Evolutionary conservation across 2,113 vertebrate species (phyloP).

Genomic region (Scophthalmus maximus): DNA sequence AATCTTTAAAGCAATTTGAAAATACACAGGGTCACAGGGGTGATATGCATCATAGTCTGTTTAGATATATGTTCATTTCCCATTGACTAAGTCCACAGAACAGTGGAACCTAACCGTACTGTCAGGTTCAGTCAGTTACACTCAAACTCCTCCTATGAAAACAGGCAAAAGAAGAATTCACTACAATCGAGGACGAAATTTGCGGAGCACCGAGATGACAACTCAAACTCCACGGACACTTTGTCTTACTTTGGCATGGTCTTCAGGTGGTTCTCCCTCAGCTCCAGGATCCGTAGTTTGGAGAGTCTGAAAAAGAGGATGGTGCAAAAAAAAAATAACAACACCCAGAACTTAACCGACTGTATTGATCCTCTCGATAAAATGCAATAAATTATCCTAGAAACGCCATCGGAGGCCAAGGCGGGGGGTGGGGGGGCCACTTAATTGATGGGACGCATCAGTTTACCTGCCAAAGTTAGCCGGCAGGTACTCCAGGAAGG

Average conservation of each 20-base stretch:
- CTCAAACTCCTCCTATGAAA: no score
- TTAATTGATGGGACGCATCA: constrained; percentile 1
- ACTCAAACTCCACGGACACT: constrained; percentile 1
- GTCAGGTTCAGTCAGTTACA: no score
- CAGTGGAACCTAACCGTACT: no score
- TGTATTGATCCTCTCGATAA: background rate
- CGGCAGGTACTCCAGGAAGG: constrained; percentile 98
- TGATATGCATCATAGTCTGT: no score
- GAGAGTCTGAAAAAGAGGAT: constrained; percentile 87
- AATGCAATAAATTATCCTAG: background rate
- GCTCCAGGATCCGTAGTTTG: constrained; percentile 97
- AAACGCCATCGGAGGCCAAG: background rate
- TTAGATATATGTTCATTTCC: no score
- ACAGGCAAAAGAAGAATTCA: no score
- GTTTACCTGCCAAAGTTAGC: constrained; percentile 99
- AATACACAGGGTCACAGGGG: no score
- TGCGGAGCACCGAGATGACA: background rate
- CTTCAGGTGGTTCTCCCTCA: constrained; percentile 99
- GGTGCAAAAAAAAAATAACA: constrained; percentile 1
- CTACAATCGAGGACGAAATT: no score
- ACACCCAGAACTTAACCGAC: constrained; percentile 1
- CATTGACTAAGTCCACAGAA: no score
- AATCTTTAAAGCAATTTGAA: no score
- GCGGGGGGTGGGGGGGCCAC: background rate
- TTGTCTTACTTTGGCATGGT: constrained; percentile 98